A percentile compares a stretch with the other conserved stretches of the same genome.
Evolutionary conservation across 2,888 invertebrate genomes (phyloP).

Genomic region (Acrobasis repandana): DNA sequence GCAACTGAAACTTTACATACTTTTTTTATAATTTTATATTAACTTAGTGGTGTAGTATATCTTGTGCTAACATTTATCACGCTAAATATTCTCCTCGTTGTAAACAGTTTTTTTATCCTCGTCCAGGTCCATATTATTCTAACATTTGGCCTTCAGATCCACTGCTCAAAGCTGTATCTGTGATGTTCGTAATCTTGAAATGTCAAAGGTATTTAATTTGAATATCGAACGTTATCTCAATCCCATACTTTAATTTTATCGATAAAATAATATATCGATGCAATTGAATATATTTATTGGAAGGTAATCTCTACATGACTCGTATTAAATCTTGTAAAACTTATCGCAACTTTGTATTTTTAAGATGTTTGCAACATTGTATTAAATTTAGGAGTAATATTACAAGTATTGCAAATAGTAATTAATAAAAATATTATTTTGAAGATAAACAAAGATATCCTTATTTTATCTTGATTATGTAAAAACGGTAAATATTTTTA

Average conservation of each 20-base stretch:
- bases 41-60: too few species aligned
- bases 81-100: too few species aligned
- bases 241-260: conserved; percentile 74
- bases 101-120: background rate
- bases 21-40: too few species aligned
- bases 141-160: conserved; percentile 57
- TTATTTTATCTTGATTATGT: too few species aligned
- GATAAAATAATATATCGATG: conserved; percentile 52
- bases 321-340: background rate
- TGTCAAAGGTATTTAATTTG: conserved; percentile 82
- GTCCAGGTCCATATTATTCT: conserved; percentile 60
- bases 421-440: too few species aligned
- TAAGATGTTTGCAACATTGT: background rate
- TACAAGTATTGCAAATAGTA: too few species aligned
- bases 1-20: too few species aligned
- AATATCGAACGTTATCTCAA: conserved; percentile 78
- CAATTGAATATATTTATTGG: conserved; percentile 11
- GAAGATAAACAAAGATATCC: too few species aligned
- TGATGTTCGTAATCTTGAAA: conserved; percentile 79
- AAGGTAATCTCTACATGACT: conserved; percentile 2
- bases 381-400: too few species aligned
- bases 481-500: too few species aligned
- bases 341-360: background rate
- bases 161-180: conserved; percentile 67
- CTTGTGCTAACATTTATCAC: too few species aligned